phyloP scores from a whole-genome alignment of 1,140 invertebrate genomes.

The Parasteatoda tepidariorum region DNA sequence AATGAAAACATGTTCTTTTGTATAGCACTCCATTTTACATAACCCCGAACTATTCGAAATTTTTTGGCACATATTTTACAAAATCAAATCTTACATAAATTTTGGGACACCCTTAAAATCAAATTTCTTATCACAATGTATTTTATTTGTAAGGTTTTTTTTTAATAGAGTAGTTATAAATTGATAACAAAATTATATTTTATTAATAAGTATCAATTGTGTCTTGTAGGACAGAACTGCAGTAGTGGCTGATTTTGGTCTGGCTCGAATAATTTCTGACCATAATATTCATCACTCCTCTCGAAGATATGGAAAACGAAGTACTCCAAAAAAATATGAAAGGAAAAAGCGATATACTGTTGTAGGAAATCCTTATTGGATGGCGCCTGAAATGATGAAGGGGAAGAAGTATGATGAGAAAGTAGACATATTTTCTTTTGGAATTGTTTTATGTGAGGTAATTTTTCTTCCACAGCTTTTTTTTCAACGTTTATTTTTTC shows the following conservation, averaged over 20 bases:
- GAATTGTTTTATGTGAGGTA: conserved; percentile 95
- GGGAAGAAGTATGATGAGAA: conserved; percentile 96
- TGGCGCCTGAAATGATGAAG: conserved; percentile 98
- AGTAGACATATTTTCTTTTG: conserved; percentile 97
- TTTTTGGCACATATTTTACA: too few relatives aligned
- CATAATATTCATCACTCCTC: conserved; percentile 68
- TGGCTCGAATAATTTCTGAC: conserved; percentile 87
- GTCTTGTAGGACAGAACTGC: conserved; percentile 82
- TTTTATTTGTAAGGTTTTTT: too few relatives aligned
- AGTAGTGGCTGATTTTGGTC: conserved; percentile 93
- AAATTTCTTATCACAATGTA: too few relatives aligned
- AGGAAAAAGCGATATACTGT: conserved; percentile 80
- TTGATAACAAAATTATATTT: too few relatives aligned
- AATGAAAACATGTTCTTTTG: too few relatives aligned
- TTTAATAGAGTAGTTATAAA: too few relatives aligned
- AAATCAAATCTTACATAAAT: too few relatives aligned
- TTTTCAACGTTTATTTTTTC: too few relatives aligned
- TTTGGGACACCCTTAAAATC: too few relatives aligned
- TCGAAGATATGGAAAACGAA: conserved; percentile 64
- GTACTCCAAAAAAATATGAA: conserved; percentile 71
- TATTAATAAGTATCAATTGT: too few relatives aligned
- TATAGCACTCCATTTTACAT: too few relatives aligned
- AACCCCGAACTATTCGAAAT: too few relatives aligned
- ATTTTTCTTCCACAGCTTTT: conserved; percentile 61
- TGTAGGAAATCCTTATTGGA: conserved; percentile 97